Conservation (phyloP, 2,888 invertebrate genomes). For the Nysson spinosus region DNA sequence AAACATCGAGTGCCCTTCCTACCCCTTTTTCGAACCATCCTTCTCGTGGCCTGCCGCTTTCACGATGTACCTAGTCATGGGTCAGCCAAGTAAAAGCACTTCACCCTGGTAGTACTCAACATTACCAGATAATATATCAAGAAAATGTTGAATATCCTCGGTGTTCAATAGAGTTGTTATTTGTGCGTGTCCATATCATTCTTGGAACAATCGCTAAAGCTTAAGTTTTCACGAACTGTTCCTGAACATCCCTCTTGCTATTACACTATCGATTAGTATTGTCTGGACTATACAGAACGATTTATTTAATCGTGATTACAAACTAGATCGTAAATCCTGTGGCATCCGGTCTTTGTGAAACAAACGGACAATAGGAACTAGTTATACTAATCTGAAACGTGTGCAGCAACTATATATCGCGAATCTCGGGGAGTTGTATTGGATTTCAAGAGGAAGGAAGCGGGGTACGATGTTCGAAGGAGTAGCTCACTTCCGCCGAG, state of each 20-base stretch:
- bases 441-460: conserved; percentile 24
- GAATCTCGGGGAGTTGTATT: conserved; percentile 28
- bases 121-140: no score
- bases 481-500: conserved; percentile 18
- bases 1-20: conserved; percentile 67
- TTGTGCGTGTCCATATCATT: no score
- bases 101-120: no score
- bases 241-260: no score
- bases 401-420: conserved; percentile 41
- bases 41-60: neutral
- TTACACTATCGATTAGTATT: no score
- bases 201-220: no score
- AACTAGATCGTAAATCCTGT: conserved; percentile 36
- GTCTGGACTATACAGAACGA: conserved; percentile 39
- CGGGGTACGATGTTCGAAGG: neutral
- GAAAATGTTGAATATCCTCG: no score
- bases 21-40: conserved; percentile 5
- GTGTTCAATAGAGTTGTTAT: no score
- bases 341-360: conserved; percentile 29
- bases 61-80: no score
- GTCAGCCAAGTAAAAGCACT: no score
- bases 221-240: no score
- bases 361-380: conserved; percentile 40
- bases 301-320: conserved; percentile 12
- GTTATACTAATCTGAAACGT: conserved; percentile 37